phyloP scores from a whole-genome alignment of 2,888 invertebrate genomes.

The Eugnorisma glareosa region DNA sequence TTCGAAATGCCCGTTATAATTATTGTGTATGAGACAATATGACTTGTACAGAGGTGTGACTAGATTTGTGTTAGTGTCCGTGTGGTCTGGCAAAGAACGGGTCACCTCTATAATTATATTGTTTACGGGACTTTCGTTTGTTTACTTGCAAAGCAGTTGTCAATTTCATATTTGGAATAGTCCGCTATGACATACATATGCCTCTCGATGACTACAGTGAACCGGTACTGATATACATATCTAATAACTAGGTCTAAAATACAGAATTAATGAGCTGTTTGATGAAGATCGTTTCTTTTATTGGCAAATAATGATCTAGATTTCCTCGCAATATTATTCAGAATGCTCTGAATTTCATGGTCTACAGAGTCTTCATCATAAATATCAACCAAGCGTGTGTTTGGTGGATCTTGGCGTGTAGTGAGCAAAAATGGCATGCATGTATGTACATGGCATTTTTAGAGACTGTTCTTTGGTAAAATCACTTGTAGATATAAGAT shows the following conservation, averaged over 20 bases:
- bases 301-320: neutral
- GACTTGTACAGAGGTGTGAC: constrained; percentile 21
- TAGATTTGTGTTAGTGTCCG: constrained; percentile 12
- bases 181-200: neutral
- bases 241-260: neutral
- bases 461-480: neutral
- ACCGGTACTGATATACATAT: too few relatives aligned
- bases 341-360: neutral
- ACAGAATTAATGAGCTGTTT: neutral
- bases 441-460: neutral
- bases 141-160: neutral
- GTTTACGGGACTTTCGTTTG: constrained; percentile 36
- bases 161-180: neutral
- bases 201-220: too few relatives aligned
- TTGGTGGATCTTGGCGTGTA: neutral
- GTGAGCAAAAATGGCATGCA: too few relatives aligned
- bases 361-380: neutral
- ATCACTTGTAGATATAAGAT: neutral
- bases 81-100: constrained; percentile 50
- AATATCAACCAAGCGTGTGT: neutral
- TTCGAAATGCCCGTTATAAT: constrained; percentile 75
- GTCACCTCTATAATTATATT: constrained; percentile 12
- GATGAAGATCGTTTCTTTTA: neutral
- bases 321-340: neutral
- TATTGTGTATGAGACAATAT: constrained; percentile 60